phyloP scores from a whole-genome alignment of 2,888 invertebrate genomes.

The Caenorhabditis imperialis region DNA sequence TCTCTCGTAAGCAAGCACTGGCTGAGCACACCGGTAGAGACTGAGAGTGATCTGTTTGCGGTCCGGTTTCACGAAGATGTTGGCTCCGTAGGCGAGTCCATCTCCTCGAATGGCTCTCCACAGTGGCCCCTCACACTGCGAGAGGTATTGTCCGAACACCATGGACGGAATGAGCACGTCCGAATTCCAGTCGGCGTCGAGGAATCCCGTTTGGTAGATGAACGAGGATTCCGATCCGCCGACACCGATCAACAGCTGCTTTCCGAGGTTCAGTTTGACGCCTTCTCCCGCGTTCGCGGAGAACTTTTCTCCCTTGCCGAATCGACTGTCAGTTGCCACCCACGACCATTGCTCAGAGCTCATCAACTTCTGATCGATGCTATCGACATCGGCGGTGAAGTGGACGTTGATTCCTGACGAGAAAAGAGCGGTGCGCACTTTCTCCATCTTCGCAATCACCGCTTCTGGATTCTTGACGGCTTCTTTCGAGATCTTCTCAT shows the following conservation, averaged over 20 bases:
- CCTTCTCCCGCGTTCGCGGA: slow-evolving; percentile 41
- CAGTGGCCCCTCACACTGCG: slow-evolving; percentile 84
- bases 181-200: slow-evolving; percentile 83
- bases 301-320: slow-evolving; percentile 48
- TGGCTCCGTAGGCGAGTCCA: slow-evolving; percentile 88
- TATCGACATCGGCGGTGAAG: slow-evolving; percentile 63
- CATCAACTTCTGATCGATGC: slow-evolving; percentile 42
- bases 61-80: slow-evolving; percentile 81
- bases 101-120: slow-evolving; percentile 86
- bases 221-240: slow-evolving; percentile 69
- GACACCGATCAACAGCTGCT: slow-evolving; percentile 59
- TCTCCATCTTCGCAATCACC: slow-evolving; percentile 64
- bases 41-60: slow-evolving; percentile 84
- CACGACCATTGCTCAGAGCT: slow-evolving; percentile 55
- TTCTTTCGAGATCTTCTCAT: slow-evolving; percentile 62
- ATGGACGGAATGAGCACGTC: slow-evolving; percentile 85
- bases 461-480: slow-evolving; percentile 55
- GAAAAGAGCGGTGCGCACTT: slow-evolving; percentile 66
- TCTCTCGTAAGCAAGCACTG: slow-evolving; percentile 87
- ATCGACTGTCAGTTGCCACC: slow-evolving; percentile 29
- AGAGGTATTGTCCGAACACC: slow-evolving; percentile 89
- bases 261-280: slow-evolving; percentile 34
- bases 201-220: slow-evolving; percentile 82
- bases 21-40: slow-evolving; percentile 86
- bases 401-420: slow-evolving; percentile 68